Base-by-base conservation (phyloP, 2,888 invertebrate species). In the Eristalis arbustorum region DNA sequence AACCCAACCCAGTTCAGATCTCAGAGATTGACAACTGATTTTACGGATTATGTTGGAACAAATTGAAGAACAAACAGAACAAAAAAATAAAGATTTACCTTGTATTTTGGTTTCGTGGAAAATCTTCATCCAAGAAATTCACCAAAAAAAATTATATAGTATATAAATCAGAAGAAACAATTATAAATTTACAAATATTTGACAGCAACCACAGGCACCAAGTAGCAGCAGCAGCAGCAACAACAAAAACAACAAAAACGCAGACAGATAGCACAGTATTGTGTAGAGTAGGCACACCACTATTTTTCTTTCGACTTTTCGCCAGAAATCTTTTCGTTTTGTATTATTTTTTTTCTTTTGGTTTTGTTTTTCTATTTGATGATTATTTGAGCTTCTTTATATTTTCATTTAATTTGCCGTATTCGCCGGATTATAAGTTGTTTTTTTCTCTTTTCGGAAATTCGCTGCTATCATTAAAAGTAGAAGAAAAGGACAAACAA, bases 281-380 rank as follows among this genome's bases (percentile, higher is more conserved):
- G 61, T 71, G 28, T 67, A 4, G 61, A 61, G 61, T 64, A 69
- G 76, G 63, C 42, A 40, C 62, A 69, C 68, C 66, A 79, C 73
- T 82, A 49, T 49, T 49, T 49, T 49, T 49, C 49, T 82, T 67
- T 87, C 77, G 82, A 49, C 49, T 49, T 49, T 49, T 73, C 83
- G 78, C 59, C 59, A 59, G 62, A 71, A 69, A 74, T 37, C 40
- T 34, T 81, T 31, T 67, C 62, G 59, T 59, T 74, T 31, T 31
- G 10, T 31, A 5, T 5, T 31, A 5, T 28, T 28, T 68, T 66
- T 67, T 40, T 31, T 64, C 61, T 76, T 63, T 73, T 78, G 68
- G 62, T 18, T 74, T 77, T 85, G 56, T 85, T 81, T 77, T 85
- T 75, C 76, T 69, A 64, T 68, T 78, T 64, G 34, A 49, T 64